These are phyloP conservation scores for Tribolium castaneum DNA, from an alignment of 1,140 invertebrate species.

Conservation along the genomic window DNA sequence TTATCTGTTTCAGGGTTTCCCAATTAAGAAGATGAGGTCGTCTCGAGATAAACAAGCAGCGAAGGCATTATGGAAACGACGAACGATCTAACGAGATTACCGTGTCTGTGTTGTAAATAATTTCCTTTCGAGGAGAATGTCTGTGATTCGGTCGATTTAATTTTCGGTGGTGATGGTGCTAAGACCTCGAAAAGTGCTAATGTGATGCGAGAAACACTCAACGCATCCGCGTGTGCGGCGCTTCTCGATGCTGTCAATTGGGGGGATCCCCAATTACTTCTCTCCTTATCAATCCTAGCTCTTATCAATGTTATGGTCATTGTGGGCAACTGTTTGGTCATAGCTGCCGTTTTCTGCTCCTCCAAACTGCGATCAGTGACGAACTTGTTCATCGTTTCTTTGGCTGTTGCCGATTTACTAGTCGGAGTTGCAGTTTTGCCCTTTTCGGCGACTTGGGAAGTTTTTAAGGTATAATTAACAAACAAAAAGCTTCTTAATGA, in stretches of 20 bases:
- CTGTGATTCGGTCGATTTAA: conserved; percentile 25
- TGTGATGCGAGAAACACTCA: conserved; percentile 67
- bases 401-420: conserved; percentile 92
- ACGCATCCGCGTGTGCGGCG: conserved; percentile 79
- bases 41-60: conserved; percentile 1
- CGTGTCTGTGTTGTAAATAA: conserved; percentile 20
- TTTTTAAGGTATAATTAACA: conserved; percentile 77
- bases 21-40: conserved; percentile 29
- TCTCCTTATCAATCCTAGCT: conserved; percentile 80
- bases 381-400: conserved; percentile 94
- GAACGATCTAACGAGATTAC: conserved; percentile 4
- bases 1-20: conserved; percentile 26
- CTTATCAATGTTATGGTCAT: conserved; percentile 89
- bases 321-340: conserved; percentile 90
- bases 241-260: conserved; percentile 81
- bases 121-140: conserved; percentile 11
- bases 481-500: background rate
- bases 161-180: conserved; percentile 3
- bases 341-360: conserved; percentile 89
- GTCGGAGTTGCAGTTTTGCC: conserved; percentile 92
- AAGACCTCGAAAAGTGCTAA: conserved; percentile 31
- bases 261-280: conserved; percentile 78
- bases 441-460: conserved; percentile 89
- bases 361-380: conserved; percentile 92
- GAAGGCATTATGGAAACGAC: conserved; percentile 14